Percentiles rank a stretch among this genome's conserved stretches.
Conservation (phyloP, 2,888 invertebrate genomes). For the Embidobia sp. region DNA sequence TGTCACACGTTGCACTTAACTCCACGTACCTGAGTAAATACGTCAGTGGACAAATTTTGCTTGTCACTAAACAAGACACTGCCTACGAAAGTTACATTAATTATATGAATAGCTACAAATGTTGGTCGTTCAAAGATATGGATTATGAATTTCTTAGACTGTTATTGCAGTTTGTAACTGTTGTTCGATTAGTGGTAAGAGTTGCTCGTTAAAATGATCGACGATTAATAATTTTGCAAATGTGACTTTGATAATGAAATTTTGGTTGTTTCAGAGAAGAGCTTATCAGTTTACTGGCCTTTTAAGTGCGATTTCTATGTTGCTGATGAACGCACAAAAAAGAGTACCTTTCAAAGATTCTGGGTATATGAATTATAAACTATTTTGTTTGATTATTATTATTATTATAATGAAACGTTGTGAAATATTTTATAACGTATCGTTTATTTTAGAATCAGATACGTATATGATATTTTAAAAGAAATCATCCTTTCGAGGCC, state of each 20-base stretch:
- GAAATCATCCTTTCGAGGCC: slow-evolving; percentile 78
- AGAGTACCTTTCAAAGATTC: slow-evolving; percentile 71
- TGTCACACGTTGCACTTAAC: slow-evolving; percentile 72
- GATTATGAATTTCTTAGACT: slow-evolving; percentile 76
- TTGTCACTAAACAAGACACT: slow-evolving; percentile 69
- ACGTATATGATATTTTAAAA: slow-evolving; percentile 73
- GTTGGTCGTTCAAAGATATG: slow-evolving; percentile 71
- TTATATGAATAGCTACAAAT: slow-evolving; percentile 75
- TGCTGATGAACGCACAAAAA: slow-evolving; percentile 73
- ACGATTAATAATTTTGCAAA: too few species aligned
- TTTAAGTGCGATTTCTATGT: slow-evolving; percentile 73
- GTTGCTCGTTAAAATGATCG: neutral
- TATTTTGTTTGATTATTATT: too few species aligned
- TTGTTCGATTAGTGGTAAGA: slow-evolving; percentile 74
- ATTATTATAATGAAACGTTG: too few species aligned
- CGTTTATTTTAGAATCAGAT: slow-evolving; percentile 70
- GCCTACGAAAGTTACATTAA: slow-evolving; percentile 69
- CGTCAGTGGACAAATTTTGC: slow-evolving; percentile 72
- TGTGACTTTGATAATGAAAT: too few species aligned
- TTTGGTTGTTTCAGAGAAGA: slow-evolving; percentile 73
- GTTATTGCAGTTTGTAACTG: slow-evolving; percentile 74
- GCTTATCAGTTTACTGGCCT: slow-evolving; percentile 79
- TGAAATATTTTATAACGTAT: too few species aligned
- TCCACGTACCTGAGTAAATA: slow-evolving; percentile 76
- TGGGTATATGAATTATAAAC: slow-evolving; percentile 66